A percentile compares a stretch with the other conserved stretches of the same genome.
These are phyloP conservation scores for Diloba caeruleocephala DNA, from an alignment of 2,888 invertebrate species.

Conservation along the genomic window DNA sequence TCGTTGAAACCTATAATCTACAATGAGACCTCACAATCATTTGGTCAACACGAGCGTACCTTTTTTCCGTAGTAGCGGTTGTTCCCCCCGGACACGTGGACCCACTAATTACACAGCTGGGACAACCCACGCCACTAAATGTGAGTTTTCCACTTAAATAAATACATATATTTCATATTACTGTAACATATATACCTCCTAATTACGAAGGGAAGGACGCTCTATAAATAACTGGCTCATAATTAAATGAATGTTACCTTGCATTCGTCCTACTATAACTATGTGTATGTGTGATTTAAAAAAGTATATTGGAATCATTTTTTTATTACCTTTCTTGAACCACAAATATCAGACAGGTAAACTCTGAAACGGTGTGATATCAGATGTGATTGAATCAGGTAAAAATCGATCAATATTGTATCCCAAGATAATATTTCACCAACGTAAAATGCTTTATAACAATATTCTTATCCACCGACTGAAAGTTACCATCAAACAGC, in stretches of 20 bases:
- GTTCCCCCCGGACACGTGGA: constrained; percentile 84
- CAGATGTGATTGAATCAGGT: neutral
- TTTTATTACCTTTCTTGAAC: no score
- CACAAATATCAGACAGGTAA: no score
- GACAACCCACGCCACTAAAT: constrained; percentile 74
- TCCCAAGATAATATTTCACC: constrained; percentile 10
- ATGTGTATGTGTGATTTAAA: constrained; percentile 2
- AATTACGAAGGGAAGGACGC: constrained; percentile 53
- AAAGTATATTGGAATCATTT: no score
- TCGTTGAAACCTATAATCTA: constrained; percentile 46
- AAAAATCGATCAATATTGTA: neutral
- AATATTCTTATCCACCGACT: constrained; percentile 29
- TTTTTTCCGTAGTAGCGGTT: constrained; percentile 68
- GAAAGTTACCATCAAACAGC: constrained; percentile 55
- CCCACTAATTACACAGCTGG: constrained; percentile 88
- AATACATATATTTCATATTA: constrained; percentile 62
- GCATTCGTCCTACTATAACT: neutral
- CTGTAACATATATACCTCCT: constrained; percentile 46
- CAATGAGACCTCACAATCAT: constrained; percentile 56
- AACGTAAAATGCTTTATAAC: constrained; percentile 37
- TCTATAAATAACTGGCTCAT: constrained; percentile 48
- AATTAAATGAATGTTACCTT: constrained; percentile 45
- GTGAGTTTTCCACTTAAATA: constrained; percentile 81
- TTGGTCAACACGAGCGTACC: constrained; percentile 51
- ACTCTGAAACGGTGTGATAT: neutral